Evolutionary conservation across 2,888 invertebrate genomes (phyloP).

Genomic region (Amphipyra berbera): DNA sequence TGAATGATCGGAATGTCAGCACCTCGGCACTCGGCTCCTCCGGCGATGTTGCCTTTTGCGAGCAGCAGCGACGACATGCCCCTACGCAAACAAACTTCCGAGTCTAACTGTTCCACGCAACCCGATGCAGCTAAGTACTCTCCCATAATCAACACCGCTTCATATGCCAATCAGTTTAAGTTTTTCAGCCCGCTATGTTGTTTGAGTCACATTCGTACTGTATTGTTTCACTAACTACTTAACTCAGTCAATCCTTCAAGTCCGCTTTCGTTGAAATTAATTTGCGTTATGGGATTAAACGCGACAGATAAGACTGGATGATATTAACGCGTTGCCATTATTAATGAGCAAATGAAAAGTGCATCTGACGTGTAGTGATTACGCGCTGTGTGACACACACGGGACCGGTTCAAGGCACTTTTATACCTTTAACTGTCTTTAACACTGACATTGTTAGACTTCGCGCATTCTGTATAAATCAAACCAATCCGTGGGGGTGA

Average conservation of each 20-base stretch:
- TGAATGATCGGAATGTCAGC: slow-evolving; percentile 74
- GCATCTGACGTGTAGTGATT: slow-evolving; percentile 58
- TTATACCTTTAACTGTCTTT: slow-evolving; percentile 64
- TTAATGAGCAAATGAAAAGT: slow-evolving; percentile 57
- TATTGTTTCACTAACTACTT: slow-evolving; percentile 13
- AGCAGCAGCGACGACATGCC: slow-evolving; percentile 11
- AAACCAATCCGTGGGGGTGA: slow-evolving; percentile 71
- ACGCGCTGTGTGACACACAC: slow-evolving; percentile 14
- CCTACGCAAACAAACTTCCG: slow-evolving; percentile 38
- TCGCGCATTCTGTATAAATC: slow-evolving; percentile 73
- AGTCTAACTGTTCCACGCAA: slow-evolving; percentile 48
- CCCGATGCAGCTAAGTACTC: slow-evolving; percentile 2
- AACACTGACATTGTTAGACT: slow-evolving; percentile 74
- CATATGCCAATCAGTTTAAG: slow-evolving; percentile 1
- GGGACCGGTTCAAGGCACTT: slow-evolving; percentile 60
- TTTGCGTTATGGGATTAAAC: slow-evolving; percentile 17
- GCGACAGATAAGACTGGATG: slow-evolving; percentile 3
- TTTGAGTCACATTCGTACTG: background rate
- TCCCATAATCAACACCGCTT: background rate
- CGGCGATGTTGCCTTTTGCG: slow-evolving; percentile 64
- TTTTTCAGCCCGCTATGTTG: background rate
- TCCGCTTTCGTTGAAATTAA: slow-evolving; percentile 2
- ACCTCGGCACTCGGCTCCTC: slow-evolving; percentile 33
- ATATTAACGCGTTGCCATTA: slow-evolving; percentile 39
- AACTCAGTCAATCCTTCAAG: slow-evolving; percentile 5